Conservation (phyloP, 1,140 invertebrate genomes). For the Drosophila prosaltans region DNA sequence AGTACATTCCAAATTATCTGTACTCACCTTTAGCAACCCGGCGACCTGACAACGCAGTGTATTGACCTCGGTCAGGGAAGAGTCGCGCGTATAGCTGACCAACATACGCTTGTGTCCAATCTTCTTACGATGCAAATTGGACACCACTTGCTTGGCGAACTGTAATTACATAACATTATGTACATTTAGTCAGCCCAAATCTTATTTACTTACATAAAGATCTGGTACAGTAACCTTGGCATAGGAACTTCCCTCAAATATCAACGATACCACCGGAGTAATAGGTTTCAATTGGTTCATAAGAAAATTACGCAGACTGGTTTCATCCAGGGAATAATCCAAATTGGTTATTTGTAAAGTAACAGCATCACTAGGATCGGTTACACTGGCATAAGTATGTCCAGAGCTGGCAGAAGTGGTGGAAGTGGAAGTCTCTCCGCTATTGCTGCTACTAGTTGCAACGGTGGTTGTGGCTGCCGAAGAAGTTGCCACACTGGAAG, state of each 20-base stretch:
- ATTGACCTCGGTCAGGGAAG: conserved; percentile 86
- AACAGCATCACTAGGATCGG: conserved; percentile 58
- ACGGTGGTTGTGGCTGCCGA: conserved; percentile 4
- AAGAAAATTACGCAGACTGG: conserved; percentile 67
- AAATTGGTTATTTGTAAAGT: conserved; percentile 82
- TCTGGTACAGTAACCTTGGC: conserved; percentile 82
- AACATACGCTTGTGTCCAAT: conserved; percentile 92
- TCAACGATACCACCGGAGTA: conserved; percentile 75
- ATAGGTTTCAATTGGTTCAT: conserved; percentile 80
- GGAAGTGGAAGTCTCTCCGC: conserved; percentile 4
- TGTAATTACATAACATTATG: conserved; percentile 16
- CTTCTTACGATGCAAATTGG: conserved; percentile 91
- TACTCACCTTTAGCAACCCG: conserved; percentile 85
- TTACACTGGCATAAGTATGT: conserved; percentile 26
- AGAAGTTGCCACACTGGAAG: conserved; percentile 13
- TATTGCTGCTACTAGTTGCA: background rate
- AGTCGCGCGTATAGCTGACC: conserved; percentile 88
- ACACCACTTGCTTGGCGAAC: conserved; percentile 91
- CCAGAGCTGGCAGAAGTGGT: background rate
- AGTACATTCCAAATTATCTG: background rate
- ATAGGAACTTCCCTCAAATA: conserved; percentile 76
- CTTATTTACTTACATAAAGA: conserved; percentile 68
- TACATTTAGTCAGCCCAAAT: background rate
- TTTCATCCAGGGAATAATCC: conserved; percentile 79
- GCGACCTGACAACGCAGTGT: conserved; percentile 87